phyloP scores from a whole-genome alignment of 2,797 vertebrate genomes.

The Poecilia picta region DNA sequence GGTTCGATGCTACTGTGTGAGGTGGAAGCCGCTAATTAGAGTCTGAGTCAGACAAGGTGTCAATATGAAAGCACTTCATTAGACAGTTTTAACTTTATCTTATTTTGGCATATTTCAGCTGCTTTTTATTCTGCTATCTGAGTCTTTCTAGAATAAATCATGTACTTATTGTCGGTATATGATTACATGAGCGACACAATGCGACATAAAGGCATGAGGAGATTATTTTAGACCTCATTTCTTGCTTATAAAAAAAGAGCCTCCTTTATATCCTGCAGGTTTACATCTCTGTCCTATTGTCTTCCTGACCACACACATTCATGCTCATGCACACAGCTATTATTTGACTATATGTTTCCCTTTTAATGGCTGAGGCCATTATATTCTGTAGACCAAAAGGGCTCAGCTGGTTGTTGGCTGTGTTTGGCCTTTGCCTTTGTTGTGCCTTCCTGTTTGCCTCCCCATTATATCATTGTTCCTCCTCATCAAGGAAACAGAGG shows the following conservation, averaged over 20 bases:
- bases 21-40: conserved; percentile 71
- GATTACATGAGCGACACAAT: conserved; percentile 35
- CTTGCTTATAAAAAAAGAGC: conserved; percentile 15
- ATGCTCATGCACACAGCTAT: conserved; percentile 48
- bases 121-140: background rate
- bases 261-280: conserved; percentile 32
- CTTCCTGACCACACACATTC: conserved; percentile 29
- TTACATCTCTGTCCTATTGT: conserved; percentile 21
- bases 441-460: conserved; percentile 50
- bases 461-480: conserved; percentile 63
- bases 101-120: conserved; percentile 28
- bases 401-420: conserved; percentile 50
- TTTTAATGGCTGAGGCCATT: conserved; percentile 71
- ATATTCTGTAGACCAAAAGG: conserved; percentile 55
- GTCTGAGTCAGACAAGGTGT: conserved; percentile 63
- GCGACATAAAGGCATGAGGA: conserved; percentile 33
- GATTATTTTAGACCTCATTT: conserved; percentile 24
- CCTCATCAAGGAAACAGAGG: conserved; percentile 57
- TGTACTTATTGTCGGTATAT: background rate
- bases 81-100: conserved; percentile 52
- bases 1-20: conserved; percentile 57
- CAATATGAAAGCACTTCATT: conserved; percentile 56
- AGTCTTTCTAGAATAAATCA: conserved; percentile 17
- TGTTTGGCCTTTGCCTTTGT: conserved; percentile 62
- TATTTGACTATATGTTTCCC: conserved; percentile 63